phyloP scores from a whole-genome alignment of 2,797 vertebrate species.

The Notolepis coatsorum region DNA sequence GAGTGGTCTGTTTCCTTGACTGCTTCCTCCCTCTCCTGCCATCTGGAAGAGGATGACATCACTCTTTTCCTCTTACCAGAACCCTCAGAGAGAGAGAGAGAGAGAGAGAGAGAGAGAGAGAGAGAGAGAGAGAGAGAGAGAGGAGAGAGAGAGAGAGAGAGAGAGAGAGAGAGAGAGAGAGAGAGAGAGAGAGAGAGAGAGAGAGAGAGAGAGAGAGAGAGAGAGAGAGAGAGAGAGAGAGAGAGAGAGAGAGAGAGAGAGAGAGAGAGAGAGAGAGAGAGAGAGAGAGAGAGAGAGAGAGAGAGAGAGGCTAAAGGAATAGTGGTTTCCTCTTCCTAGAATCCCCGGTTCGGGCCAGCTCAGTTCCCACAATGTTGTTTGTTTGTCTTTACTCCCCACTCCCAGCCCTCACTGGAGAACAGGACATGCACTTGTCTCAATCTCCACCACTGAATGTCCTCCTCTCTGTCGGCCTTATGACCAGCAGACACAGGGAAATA shows the following conservation, averaged over 20 bases:
- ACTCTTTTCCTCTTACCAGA: slow-evolving; percentile 22
- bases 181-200: background rate
- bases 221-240: background rate
- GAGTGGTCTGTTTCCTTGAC: slow-evolving; percentile 41
- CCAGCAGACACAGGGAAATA: too few species aligned
- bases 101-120: background rate
- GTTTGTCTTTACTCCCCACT: slow-evolving; percentile 49
- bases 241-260: slow-evolving; percentile 2
- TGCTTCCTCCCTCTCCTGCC: slow-evolving; percentile 28
- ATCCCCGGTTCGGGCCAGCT: background rate
- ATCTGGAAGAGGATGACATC: slow-evolving; percentile 60
- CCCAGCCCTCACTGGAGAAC: slow-evolving; percentile 9
- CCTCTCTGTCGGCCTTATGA: too few species aligned
- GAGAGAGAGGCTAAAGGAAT: slow-evolving; percentile 8
- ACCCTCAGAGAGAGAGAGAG: background rate
- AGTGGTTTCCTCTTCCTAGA: slow-evolving; percentile 52
- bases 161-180: background rate
- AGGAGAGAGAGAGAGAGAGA: background rate
- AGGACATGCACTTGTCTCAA: slow-evolving; percentile 17
- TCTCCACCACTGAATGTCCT: background rate
- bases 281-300: slow-evolving; percentile 1
- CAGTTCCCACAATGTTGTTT: slow-evolving; percentile 48
- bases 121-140: background rate
- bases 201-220: background rate
- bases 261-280: slow-evolving; percentile 9